Evolutionary conservation across 1,140 invertebrate genomes (phyloP).

Genomic region (Aplysia californica): DNA sequence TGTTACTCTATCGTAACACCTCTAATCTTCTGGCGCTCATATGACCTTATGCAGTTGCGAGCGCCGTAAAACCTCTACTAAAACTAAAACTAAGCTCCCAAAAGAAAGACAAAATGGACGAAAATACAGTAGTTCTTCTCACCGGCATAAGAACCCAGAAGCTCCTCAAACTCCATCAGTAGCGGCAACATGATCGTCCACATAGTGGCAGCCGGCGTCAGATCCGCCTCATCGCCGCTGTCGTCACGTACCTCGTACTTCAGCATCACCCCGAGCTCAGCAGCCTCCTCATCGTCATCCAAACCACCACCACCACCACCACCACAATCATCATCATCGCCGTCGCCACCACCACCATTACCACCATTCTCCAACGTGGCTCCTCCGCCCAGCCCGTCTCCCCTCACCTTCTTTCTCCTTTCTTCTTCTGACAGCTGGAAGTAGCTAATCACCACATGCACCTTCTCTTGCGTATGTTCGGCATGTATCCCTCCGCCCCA

Average conservation of each 20-base stretch:
- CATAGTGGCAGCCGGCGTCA: slow-evolving; percentile 46
- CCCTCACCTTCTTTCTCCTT: slow-evolving; percentile 5
- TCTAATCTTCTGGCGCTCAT: background rate
- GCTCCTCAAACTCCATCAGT: slow-evolving; percentile 57
- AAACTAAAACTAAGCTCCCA: too few relatives aligned
- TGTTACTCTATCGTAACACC: background rate
- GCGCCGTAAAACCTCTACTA: background rate
- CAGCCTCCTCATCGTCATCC: background rate
- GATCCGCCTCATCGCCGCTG: slow-evolving; percentile 38
- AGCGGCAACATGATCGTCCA: slow-evolving; percentile 57
- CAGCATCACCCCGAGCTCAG: slow-evolving; percentile 28
- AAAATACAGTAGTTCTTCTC: background rate
- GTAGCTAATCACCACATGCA: slow-evolving; percentile 45
- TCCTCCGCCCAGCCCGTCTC: background rate
- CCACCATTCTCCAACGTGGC: background rate
- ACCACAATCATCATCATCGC: background rate
- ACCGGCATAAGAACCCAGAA: slow-evolving; percentile 56
- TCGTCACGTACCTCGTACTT: slow-evolving; percentile 52
- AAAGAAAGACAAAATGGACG: too few relatives aligned
- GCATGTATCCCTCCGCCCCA: slow-evolving; percentile 61
- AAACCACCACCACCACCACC: background rate
- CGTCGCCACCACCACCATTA: background rate
- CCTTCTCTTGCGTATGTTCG: slow-evolving; percentile 43
- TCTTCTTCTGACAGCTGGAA: too few relatives aligned
- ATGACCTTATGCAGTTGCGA: background rate